These are phyloP conservation scores for Drosophila setifemur DNA, from an alignment of 1,140 invertebrate species.

Conservation along the genomic window DNA sequence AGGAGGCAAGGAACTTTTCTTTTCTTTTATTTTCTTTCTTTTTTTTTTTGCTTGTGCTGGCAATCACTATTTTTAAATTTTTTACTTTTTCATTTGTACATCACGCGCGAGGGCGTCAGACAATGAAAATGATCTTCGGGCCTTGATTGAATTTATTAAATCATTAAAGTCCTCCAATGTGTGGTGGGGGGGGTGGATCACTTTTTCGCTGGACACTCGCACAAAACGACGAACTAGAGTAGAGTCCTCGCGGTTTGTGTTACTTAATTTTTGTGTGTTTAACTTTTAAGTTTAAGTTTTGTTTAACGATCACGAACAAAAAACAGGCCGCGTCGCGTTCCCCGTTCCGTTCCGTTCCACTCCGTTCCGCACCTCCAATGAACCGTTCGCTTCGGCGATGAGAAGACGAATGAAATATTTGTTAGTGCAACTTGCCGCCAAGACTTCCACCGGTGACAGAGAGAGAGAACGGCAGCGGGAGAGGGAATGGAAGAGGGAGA, in stretches of 20 bases:
- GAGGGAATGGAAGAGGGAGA: neutral
- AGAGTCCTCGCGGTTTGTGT: conserved; percentile 19
- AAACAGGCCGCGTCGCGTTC: conserved; percentile 37
- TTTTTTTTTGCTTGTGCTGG: conserved; percentile 31
- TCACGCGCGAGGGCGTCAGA: conserved; percentile 67
- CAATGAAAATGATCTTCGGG: conserved; percentile 43
- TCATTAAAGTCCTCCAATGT: conserved; percentile 29
- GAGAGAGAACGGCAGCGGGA: neutral
- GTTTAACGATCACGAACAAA: conserved; percentile 7
- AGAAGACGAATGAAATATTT: conserved; percentile 63
- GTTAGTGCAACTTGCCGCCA: conserved; percentile 58
- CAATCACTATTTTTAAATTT: conserved; percentile 31
- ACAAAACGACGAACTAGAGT: conserved; percentile 23
- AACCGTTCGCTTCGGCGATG: conserved; percentile 55
- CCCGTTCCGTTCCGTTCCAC: conserved; percentile 24
- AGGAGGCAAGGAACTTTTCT: conserved; percentile 62
- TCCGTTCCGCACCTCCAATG: conserved; percentile 40
- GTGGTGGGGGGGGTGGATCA: too few species aligned
- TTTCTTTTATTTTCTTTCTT: conserved; percentile 29
- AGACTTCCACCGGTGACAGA: too few species aligned
- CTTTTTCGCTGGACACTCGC: conserved; percentile 21
- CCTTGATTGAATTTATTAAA: conserved; percentile 39
- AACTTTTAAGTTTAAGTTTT: conserved; percentile 3
- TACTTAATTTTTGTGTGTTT: conserved; percentile 21
- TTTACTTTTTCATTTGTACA: conserved; percentile 60